Conservation (phyloP, 2,113 vertebrate genomes). For the Pelobates fuscus region DNA sequence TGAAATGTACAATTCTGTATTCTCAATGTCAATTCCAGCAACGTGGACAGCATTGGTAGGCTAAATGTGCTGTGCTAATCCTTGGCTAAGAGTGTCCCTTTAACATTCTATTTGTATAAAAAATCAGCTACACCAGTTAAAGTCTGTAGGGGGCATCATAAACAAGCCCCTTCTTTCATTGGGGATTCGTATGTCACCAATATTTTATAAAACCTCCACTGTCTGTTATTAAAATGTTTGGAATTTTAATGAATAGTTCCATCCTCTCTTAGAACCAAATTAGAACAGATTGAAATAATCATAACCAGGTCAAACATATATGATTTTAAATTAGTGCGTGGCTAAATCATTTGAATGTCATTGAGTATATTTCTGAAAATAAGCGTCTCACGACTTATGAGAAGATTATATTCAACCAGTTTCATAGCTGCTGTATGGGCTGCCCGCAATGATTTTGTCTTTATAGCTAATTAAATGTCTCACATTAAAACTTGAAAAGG, state of each 20-base stretch:
- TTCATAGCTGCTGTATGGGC: constrained; percentile 33
- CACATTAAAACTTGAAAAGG: constrained; percentile 52
- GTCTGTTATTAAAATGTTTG: background rate
- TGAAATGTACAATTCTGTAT: too few relatives aligned
- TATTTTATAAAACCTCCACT: too few relatives aligned
- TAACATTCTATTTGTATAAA: too few relatives aligned
- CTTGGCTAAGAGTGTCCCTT: too few relatives aligned
- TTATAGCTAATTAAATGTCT: constrained; percentile 51
- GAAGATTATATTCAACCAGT: constrained; percentile 1
- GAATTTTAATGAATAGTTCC: background rate
- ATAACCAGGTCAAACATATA: background rate
- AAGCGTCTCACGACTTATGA: background rate
- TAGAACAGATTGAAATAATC: background rate
- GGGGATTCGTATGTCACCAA: too few relatives aligned
- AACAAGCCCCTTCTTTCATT: too few relatives aligned
- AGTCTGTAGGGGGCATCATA: too few relatives aligned
- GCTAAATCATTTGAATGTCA: constrained; percentile 22
- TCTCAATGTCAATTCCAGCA: too few relatives aligned
- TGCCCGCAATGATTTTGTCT: constrained; percentile 36
- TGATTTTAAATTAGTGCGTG: constrained; percentile 2
- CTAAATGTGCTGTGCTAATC: too few relatives aligned
- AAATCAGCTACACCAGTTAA: too few relatives aligned
- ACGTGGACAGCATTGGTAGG: too few relatives aligned
- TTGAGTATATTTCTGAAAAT: constrained; percentile 18
- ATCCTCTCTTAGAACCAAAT: background rate